Evolutionary conservation across 2,113 vertebrate species (phyloP).

Genomic region (Delphinapterus leucas): DNA sequence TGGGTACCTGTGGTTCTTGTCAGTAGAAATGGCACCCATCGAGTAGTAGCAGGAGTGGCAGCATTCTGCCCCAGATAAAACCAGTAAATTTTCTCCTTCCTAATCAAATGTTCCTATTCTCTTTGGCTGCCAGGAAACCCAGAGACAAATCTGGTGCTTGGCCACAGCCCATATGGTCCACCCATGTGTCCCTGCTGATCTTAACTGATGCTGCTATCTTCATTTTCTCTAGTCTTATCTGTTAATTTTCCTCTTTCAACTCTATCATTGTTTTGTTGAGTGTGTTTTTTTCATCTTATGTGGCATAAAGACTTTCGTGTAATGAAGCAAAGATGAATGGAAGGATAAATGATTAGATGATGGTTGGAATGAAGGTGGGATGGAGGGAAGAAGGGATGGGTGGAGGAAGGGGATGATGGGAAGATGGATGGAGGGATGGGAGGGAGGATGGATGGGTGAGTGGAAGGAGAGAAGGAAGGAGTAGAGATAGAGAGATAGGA

Average conservation of each 20-base stretch:
- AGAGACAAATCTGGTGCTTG: no score
- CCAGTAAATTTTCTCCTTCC: rapidly evolving
- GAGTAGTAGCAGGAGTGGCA: rapidly evolving
- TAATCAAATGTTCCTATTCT: background rate
- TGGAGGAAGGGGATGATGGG: background rate
- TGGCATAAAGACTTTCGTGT: background rate
- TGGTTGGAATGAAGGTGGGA: background rate
- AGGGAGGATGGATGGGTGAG: background rate
- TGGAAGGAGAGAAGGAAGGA: no score
- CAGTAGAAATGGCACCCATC: rapidly evolving
- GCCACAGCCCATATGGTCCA: rapidly evolving
- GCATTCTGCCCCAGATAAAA: background rate
- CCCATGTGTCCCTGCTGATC: background rate
- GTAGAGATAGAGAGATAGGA: background rate
- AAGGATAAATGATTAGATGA: background rate
- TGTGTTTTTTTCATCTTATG: background rate
- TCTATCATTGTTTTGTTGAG: rapidly evolving
- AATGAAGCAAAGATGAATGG: background rate
- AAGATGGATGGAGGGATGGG: background rate
- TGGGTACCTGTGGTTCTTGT: background rate
- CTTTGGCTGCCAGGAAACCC: background rate
- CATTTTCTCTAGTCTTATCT: rapidly evolving
- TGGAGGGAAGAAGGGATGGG: background rate
- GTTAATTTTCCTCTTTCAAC: background rate
- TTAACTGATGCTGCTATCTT: rapidly evolving